phyloP scores from a whole-genome alignment of 2,888 invertebrate species.

The Ecdyonurus torrentis region DNA sequence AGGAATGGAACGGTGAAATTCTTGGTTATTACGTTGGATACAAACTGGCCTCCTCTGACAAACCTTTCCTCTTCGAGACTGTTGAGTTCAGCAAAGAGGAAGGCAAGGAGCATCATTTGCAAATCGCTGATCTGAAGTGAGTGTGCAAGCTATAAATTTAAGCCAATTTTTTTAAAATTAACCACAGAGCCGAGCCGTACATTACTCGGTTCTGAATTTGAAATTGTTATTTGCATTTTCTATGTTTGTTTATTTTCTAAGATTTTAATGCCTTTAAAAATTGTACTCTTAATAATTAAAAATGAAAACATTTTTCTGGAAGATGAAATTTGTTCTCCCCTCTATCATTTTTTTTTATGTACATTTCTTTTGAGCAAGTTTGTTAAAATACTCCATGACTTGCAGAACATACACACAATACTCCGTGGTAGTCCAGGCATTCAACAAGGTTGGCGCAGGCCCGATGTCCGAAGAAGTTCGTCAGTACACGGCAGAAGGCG shows the following conservation, averaged over 20 bases:
- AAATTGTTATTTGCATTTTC: no score
- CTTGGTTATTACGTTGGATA: conserved; percentile 82
- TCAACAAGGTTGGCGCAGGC: conserved; percentile 86
- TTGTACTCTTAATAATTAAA: no score
- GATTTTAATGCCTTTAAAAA: no score
- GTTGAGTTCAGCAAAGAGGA: conserved; percentile 84
- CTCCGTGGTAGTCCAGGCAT: conserved; percentile 88
- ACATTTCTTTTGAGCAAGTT: no score
- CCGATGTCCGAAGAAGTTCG: conserved; percentile 77
- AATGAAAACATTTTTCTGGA: no score
- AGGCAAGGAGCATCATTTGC: conserved; percentile 75
- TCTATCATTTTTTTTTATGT: no score
- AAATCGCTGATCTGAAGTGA: conserved; percentile 59
- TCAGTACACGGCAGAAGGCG: conserved; percentile 88
- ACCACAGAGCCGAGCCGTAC: no score
- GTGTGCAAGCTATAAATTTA: no score
- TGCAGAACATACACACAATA: conserved; percentile 82
- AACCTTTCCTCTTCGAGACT: conserved; percentile 78
- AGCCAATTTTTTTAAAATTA: no score
- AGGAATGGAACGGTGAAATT: conserved; percentile 88
- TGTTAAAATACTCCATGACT: conserved; percentile 13
- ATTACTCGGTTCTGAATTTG: no score
- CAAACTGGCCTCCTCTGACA: conserved; percentile 59
- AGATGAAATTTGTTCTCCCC: no score
- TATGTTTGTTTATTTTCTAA: no score